These are phyloP conservation scores for Limnephilus lunatus DNA, from an alignment of 2,888 invertebrate genomes.

Conservation along the genomic window DNA sequence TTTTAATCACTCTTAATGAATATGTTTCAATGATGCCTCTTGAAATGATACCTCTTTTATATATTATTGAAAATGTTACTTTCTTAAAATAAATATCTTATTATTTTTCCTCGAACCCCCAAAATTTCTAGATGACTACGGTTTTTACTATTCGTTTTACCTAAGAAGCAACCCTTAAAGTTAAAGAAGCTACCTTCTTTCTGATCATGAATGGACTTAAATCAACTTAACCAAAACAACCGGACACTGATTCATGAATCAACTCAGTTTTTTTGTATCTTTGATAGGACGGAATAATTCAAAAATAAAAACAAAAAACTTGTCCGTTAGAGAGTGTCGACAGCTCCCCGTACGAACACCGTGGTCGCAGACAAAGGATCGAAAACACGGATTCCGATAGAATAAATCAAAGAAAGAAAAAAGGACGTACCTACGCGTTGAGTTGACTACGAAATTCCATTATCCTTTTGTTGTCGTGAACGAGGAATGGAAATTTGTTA, in stretches of 20 bases:
- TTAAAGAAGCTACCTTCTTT: not conserved
- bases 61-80: not conserved
- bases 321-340: conserved; percentile 58
- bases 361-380: conserved; percentile 55
- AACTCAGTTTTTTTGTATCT: not conserved
- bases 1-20: no score
- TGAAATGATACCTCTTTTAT: no score
- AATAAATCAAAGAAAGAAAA: conserved; percentile 54
- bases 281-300: conserved; percentile 20
- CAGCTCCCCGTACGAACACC: conserved; percentile 40
- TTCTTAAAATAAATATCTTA: no score
- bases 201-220: not conserved
- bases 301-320: conserved; percentile 39
- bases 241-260: conserved; percentile 15
- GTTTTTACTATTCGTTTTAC: not conserved
- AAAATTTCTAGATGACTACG: not conserved
- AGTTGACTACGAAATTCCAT: conserved; percentile 65
- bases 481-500: conserved; percentile 64
- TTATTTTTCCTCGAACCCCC: not conserved
- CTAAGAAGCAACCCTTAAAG: not conserved
- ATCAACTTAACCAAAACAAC: conserved; percentile 7
- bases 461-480: conserved; percentile 64
- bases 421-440: conserved; percentile 37
- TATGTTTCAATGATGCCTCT: no score
- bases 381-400: conserved; percentile 62